Base-by-base conservation (phyloP, 35 echinoderm and acorn worm genomes). In the Acanthaster planci region DNA sequence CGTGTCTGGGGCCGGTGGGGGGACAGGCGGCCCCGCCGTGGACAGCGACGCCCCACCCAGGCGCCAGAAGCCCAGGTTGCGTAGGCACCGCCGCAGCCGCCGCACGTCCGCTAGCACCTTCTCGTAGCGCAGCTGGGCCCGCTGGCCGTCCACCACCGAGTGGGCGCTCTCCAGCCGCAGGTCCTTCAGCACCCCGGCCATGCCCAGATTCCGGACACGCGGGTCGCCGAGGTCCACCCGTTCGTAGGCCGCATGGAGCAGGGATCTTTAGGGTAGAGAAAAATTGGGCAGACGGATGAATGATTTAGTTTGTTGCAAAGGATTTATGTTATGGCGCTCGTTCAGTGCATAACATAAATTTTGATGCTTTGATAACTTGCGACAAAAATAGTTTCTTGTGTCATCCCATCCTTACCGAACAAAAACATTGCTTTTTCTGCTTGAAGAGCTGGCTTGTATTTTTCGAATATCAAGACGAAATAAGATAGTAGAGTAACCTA, bases 71-170 rank as follows among this genome's bases (percentile, higher is more conserved):
- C 81, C 81, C 27, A 83, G 53, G 30, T 57, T 83, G 3, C 81
- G n/a, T 22, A 83, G 53, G 56, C 81, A 58, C 32, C 81, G 23
- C 21, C 53, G 51, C 26, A 83, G 51, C 38, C 81, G 53, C 15
- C 81, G 53, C 21, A 83, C 32, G 38, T 83, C 81, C 21, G 53
- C 38, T 34, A 83, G 53, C 51, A 83, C 81, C 38, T 83, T 83
- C 38, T 83, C 81, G 81, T 64, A 83, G 29, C 81, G 52, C 19
- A 83, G 21, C 29, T 57, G 56, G 51, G 81, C 51, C 27, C 81
- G 53, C 32, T 83, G 81, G 54, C 81, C 81, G 26, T 83, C 81
- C 52, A 83, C 38, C 52, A 83, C 56, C 52, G 51, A 37, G 22
- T 60, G 52, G 8, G 56, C 52, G 19, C 52, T 83, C 38, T 83